These are phyloP conservation scores for Hypolimnas misippus DNA, from an alignment of 2,888 invertebrate species.

Conservation along the genomic window DNA sequence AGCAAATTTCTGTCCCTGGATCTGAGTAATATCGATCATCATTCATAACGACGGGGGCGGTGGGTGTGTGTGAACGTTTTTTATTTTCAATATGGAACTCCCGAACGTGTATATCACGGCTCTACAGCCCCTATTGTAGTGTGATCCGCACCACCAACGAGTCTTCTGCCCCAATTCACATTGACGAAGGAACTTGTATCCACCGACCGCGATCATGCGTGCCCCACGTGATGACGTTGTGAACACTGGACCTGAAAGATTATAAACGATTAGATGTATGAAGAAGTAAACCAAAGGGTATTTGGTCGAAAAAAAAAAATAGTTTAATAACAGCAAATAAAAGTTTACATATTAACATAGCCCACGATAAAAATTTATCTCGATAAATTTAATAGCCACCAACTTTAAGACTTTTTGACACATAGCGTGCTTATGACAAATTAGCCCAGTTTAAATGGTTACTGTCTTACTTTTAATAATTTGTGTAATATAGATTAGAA, in stretches of 20 bases:
- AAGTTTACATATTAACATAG: too few relatives aligned
- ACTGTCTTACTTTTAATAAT: too few relatives aligned
- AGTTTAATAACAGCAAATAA: too few relatives aligned
- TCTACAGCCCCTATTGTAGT: conserved; percentile 51
- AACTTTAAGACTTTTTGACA: too few relatives aligned
- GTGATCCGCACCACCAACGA: conserved; percentile 55
- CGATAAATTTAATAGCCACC: too few relatives aligned
- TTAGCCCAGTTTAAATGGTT: too few relatives aligned
- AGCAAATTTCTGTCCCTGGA: too few relatives aligned
- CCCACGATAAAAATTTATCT: too few relatives aligned
- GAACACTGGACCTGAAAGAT: conserved; percentile 42
- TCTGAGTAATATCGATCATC: too few relatives aligned
- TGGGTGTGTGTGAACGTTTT: conserved; percentile 48
- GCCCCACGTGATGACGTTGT: conserved; percentile 47
- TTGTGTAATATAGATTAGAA: too few relatives aligned
- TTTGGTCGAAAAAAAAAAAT: too few relatives aligned
- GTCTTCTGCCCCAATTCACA: conserved; percentile 48
- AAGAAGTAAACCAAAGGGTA: background rate
- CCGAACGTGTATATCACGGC: conserved; percentile 51
- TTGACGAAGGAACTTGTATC: conserved; percentile 51
- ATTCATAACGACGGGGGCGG: conserved; percentile 31
- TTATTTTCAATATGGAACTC: conserved; percentile 42
- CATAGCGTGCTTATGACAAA: too few relatives aligned
- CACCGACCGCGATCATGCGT: conserved; percentile 45
- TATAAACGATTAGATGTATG: background rate